phyloP scores from a whole-genome alignment of 2,113 vertebrate species.

The Tyto alba region DNA sequence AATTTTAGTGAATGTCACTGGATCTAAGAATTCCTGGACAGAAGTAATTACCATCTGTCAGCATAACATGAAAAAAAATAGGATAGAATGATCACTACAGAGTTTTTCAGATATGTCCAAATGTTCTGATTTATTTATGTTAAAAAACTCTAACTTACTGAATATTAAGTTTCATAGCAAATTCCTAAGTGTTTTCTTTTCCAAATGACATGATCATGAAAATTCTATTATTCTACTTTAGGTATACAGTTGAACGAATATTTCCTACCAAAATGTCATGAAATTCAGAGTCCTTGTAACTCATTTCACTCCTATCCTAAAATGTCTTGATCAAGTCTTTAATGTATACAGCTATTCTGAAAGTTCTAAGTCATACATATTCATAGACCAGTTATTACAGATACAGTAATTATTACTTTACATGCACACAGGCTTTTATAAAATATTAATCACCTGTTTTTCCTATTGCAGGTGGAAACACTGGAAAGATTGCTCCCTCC shows the following conservation, averaged over 20 bases:
- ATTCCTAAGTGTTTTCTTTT: neutral
- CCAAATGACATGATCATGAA: neutral
- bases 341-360: neutral
- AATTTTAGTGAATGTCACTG: neutral
- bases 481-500: neutral
- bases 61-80: neutral
- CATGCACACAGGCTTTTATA: conserved; percentile 48
- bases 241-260: neutral
- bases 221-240: neutral
- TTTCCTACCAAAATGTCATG: neutral
- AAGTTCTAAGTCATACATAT: conserved; percentile 60
- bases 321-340: conserved; percentile 19
- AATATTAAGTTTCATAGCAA: neutral
- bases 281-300: neutral
- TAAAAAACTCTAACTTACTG: neutral
- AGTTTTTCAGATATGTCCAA: neutral
- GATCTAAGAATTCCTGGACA: neutral
- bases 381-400: conserved; percentile 52
- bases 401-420: conserved; percentile 58
- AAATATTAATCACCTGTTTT: conserved; percentile 69
- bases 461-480: conserved; percentile 27
- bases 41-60: neutral
- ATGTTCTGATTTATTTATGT: neutral
- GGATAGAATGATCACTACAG: neutral
- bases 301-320: conserved; percentile 1